Percentiles rank a stretch among this genome's conserved stretches.
Conservation (phyloP, 2,888 invertebrate species). For the Ditula angustiorana region DNA sequence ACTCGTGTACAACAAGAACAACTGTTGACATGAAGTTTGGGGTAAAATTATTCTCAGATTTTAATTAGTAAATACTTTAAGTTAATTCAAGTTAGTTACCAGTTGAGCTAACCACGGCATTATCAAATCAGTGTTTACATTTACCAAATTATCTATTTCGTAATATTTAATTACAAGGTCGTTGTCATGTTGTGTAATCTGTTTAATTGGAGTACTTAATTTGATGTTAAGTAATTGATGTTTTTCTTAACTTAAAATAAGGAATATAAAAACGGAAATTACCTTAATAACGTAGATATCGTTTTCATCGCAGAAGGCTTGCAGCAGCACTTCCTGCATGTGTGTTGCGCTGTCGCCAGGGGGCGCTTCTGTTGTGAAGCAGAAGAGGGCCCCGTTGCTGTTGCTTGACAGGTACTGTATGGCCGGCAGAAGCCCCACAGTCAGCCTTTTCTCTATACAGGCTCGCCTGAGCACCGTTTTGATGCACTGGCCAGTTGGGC, state of each 20-base stretch:
- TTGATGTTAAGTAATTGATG: neutral
- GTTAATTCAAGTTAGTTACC: neutral
- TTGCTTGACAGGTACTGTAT: conserved; percentile 86
- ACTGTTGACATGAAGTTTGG: too few species aligned
- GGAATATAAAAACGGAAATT: conserved; percentile 47
- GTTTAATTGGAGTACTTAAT: too few species aligned
- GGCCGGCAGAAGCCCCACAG: conserved; percentile 87
- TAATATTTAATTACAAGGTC: conserved; percentile 45
- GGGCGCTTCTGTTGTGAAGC: conserved; percentile 88
- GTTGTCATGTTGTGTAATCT: too few species aligned
- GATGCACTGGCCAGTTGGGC: conserved; percentile 80
- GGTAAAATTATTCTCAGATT: too few species aligned
- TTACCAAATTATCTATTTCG: conserved; percentile 4
- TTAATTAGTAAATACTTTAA: neutral
- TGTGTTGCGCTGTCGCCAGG: conserved; percentile 91
- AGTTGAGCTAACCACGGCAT: neutral
- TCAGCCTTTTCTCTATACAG: conserved; percentile 84
- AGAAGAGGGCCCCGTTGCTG: conserved; percentile 87
- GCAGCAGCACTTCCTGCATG: conserved; percentile 91
- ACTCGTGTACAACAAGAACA: too few species aligned
- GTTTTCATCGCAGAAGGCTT: conserved; percentile 92
- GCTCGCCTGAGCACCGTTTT: conserved; percentile 83
- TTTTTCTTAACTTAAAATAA: neutral
- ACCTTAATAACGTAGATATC: conserved; percentile 91
- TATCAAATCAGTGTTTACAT: neutral